Evolutionary conservation across 2,797 vertebrate genomes (phyloP), one percentile per base, ranked within the genome.

Genomic region (Numenius phaeopus): DNA sequence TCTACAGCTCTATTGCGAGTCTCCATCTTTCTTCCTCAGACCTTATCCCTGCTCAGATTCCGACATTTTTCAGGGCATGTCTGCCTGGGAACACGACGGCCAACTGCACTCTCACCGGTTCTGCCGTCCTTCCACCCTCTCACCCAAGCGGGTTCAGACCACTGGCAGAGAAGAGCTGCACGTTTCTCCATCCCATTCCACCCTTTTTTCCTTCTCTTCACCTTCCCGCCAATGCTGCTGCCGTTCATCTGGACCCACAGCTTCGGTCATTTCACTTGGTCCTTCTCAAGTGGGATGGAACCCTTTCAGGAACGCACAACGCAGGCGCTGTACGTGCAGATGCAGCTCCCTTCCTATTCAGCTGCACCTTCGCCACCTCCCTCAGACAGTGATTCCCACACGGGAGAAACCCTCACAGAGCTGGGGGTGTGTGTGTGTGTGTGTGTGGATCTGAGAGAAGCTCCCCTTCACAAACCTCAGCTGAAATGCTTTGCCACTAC

Each of bases 241-340:
- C 77, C 75, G 0, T 22, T 17, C 85, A 20, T 66, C 30, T 0
- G 44, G 22, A 11, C 42, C 34, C 26, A 8, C 52, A 3, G 55
- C n/a, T 40, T 23, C 72, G 46, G 83, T 12, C 2, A 4, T 13
- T 23, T 8, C 3, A 1, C 9, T 10, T 1, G 8, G 8, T 2
- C 27, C 49, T 37, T 13, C 55, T 4, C 32, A 9, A 10, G 44
- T 3, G 6, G 65, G 29, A 19, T 0, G 20, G 20, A 65, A 46
- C 67, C 76, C 37, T 5, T 0, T 2, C 70, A 7, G 16, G 34
- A 37, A 37, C 34, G 32, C 11, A 22, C n/a, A 13, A 13, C 15
- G 10, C 11, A 2, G 49, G 20, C 21, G 1, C 34, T 1, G 5
- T 2, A 1, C 3, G 1, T 1, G 47, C 22, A 23, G 47, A 14